Evolutionary conservation across 2,888 invertebrate species (phyloP), one percentile per base, ranked within the genome.

Genomic region (Hypomecis punctinalis): DNA sequence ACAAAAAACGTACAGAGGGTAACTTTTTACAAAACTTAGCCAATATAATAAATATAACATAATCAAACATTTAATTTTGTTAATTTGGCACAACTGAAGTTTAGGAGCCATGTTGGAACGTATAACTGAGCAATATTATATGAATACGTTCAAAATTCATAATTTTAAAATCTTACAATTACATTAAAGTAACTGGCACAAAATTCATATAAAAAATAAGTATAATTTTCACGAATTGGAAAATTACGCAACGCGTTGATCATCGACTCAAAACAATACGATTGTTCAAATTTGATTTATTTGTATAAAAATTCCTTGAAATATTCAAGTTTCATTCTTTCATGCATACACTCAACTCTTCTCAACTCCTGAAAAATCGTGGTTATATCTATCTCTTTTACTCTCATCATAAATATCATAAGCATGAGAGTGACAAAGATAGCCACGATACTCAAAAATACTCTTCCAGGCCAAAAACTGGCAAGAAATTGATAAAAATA

Each of bases 101-200:
- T 74, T 72, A 72, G 70, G 73, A 77, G 80, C 81, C 81, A 79
- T 76, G 79, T 66, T 72, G 35, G 11, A 53, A 53, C 60, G 71
- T 73, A 73, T 77, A 81, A 75, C 83, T 88, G 88, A 90, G 88
- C 88, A 87, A 85, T 85, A 75, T 75, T 78, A 63, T 71, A 23
- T 79, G 53, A 72, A 49, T 68, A 73, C 69, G 63, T 66, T 54
- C 58, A 63, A 43, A 52, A 33, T 61, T 68, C n/a, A 66, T 65
- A 64, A 65, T 66, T 69, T 64, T 61, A 45, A 55, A 47, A 66
- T 65, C 70, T 72, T 70, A 74, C 74, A 72, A 69, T 84, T 85
- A 85, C 71, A 46, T 70, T 67, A 85, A 73, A 81, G 78, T 89
- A 90, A 90, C 91, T 91, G 90, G 90, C 91, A 91, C 90, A 89